Conservation (phyloP, 1,140 invertebrate species). For the Zaprionus camerounensis region DNA sequence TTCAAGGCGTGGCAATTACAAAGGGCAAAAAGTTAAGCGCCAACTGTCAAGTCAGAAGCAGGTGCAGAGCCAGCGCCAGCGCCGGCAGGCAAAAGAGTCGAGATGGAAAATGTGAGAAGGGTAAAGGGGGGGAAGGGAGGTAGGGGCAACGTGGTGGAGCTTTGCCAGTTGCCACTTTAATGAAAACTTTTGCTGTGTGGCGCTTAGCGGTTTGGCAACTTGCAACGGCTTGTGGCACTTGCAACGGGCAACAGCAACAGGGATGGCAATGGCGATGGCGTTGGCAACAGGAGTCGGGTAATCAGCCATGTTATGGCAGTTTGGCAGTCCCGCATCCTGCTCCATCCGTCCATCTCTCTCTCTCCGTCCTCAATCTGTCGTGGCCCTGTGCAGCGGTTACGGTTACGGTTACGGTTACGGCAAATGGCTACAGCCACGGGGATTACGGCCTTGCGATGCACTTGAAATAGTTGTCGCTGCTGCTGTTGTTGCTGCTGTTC, state of each 20-base stretch:
- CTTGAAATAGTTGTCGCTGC: constrained; percentile 46
- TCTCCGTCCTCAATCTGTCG: constrained; percentile 29
- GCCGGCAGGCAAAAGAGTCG: background rate
- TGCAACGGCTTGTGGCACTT: constrained; percentile 39
- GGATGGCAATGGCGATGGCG: background rate
- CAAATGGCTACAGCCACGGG: constrained; percentile 8
- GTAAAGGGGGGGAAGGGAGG: background rate
- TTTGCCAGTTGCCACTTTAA: constrained; percentile 43
- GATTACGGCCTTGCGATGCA: constrained; percentile 52
- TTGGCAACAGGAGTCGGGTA: constrained; percentile 32
- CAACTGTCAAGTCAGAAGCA: constrained; percentile 41
- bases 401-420: constrained; percentile 46
- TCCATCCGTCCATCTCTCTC: background rate
- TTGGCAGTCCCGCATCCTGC: constrained; percentile 38
- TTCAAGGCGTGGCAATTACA: constrained; percentile 41
- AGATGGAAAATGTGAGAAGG: background rate
- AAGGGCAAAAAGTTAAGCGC: constrained; percentile 52
- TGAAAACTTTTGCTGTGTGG: constrained; percentile 50
- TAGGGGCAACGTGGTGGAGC: background rate
- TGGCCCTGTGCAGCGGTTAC: constrained; percentile 48
- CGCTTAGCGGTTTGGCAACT: constrained; percentile 54
- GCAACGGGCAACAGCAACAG: constrained; percentile 6
- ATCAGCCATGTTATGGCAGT: constrained; percentile 56
- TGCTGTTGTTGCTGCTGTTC: background rate
- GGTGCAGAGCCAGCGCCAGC: background rate